These are phyloP conservation scores for Psix sp. DNA, from an alignment of 1,140 invertebrate species.

Conservation along the genomic window DNA sequence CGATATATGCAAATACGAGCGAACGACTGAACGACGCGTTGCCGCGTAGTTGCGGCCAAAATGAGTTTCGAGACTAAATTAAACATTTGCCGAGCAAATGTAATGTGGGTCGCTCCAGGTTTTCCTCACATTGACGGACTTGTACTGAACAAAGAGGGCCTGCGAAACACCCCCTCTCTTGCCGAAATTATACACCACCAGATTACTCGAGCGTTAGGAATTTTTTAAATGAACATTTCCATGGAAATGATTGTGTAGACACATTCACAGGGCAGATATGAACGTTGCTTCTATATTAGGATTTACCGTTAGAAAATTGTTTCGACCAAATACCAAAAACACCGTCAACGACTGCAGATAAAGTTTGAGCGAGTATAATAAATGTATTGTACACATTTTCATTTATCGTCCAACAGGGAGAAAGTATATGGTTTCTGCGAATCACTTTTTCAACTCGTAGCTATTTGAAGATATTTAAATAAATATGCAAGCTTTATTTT, in stretches of 20 bases:
- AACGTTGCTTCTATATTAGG: conserved; percentile 36
- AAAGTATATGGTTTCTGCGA: no score
- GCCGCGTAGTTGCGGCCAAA: conserved; percentile 47
- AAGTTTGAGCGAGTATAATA: background rate
- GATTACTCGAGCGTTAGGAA: conserved; percentile 34
- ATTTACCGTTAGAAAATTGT: conserved; percentile 44
- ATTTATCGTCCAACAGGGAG: conserved; percentile 22
- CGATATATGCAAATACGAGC: conserved; percentile 60
- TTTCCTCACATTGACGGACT: conserved; percentile 48
- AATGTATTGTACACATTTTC: conserved; percentile 18
- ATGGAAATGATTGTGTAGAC: conserved; percentile 41
- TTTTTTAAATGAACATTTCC: conserved; percentile 52
- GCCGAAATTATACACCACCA: conserved; percentile 43
- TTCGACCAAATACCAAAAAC: conserved; percentile 12
- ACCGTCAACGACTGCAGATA: background rate
- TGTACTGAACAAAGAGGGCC: conserved; percentile 30
- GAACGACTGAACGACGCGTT: conserved; percentile 49
- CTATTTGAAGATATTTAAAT: no score
- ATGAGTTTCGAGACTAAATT: conserved; percentile 61
- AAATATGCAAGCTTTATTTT: no score
- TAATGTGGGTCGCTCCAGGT: conserved; percentile 53
- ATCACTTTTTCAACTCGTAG: no score
- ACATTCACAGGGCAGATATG: conserved; percentile 25
- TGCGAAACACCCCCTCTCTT: conserved; percentile 28
- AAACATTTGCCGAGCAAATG: conserved; percentile 58